Evolutionary conservation across 2,113 vertebrate genomes (phyloP).

Genomic region (Suncus etruscus): DNA sequence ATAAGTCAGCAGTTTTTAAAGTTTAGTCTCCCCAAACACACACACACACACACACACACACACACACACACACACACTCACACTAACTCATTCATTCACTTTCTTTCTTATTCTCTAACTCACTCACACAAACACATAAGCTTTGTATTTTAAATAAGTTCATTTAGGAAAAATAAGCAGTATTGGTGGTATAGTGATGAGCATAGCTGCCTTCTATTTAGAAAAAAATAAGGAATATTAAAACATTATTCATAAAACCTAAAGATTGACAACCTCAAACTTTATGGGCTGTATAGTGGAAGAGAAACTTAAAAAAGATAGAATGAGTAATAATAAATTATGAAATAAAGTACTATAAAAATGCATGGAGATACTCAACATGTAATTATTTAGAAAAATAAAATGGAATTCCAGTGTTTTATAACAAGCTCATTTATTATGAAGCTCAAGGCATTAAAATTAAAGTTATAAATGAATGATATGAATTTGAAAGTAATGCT

Average conservation of each 20-base stretch:
- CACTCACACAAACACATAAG: not conserved
- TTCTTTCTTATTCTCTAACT: too few species aligned
- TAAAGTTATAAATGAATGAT: not conserved
- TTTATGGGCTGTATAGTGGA: not conserved
- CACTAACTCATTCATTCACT: too few species aligned
- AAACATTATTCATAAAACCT: not conserved
- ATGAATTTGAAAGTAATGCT: constrained; percentile 8
- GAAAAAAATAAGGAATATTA: not conserved
- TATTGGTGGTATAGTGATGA: too few species aligned
- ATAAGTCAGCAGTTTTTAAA: not conserved
- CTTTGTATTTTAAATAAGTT: not conserved
- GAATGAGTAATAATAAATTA: not conserved
- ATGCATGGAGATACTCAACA: not conserved
- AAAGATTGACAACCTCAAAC: not conserved
- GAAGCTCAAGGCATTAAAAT: constrained; percentile 39
- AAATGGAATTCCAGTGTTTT: not conserved
- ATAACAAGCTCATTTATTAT: constrained; percentile 28
- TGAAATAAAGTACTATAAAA: not conserved
- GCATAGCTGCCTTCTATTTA: too few species aligned
- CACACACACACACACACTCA: too few species aligned
- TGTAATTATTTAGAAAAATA: constrained; percentile 2
- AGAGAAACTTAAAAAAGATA: not conserved
- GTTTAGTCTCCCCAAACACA: not conserved
- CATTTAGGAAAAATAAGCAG: not conserved
- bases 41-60: too few species aligned